Evolutionary conservation across 2,797 vertebrate genomes (phyloP).

Genomic region (Pachyuromys duprasi): DNA sequence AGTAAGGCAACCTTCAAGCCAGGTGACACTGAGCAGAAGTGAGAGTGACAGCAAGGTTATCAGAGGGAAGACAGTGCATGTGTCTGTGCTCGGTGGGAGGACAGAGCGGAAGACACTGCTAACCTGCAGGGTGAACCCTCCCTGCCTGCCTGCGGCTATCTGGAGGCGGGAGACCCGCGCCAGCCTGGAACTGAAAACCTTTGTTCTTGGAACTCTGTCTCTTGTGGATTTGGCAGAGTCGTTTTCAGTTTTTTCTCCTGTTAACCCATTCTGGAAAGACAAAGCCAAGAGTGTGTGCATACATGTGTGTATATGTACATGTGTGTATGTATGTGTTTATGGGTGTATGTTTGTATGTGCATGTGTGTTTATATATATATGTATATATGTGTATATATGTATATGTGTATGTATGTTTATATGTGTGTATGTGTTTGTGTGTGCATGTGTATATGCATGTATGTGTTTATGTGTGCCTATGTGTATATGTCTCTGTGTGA

Average conservation of each 20-base stretch:
- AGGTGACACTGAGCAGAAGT: conserved; percentile 56
- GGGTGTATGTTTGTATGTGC: no score
- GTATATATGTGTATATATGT: background rate
- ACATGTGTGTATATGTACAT: background rate
- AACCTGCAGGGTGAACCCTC: background rate
- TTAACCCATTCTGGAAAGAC: conserved; percentile 44
- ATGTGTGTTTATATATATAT: background rate
- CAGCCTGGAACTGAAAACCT: conserved; percentile 60
- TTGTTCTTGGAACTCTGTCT: conserved; percentile 49
- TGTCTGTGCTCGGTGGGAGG: background rate
- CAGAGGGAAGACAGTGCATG: background rate
- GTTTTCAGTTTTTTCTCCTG: conserved; percentile 12
- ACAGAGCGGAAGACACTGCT: accelerated
- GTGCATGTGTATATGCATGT: background rate
- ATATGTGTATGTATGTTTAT: background rate
- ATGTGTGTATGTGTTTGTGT: background rate
- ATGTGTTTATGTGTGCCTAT: background rate
- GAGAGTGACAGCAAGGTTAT: background rate
- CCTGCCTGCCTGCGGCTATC: conserved; percentile 28
- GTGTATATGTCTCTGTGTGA: no score
- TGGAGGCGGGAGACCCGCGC: background rate
- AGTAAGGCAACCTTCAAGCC: background rate
- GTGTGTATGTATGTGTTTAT: background rate
- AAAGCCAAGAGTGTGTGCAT: background rate
- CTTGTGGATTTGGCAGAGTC: conserved; percentile 30